Conservation (phyloP, 2,113 vertebrate species). For the Hydrolagus affinis region DNA sequence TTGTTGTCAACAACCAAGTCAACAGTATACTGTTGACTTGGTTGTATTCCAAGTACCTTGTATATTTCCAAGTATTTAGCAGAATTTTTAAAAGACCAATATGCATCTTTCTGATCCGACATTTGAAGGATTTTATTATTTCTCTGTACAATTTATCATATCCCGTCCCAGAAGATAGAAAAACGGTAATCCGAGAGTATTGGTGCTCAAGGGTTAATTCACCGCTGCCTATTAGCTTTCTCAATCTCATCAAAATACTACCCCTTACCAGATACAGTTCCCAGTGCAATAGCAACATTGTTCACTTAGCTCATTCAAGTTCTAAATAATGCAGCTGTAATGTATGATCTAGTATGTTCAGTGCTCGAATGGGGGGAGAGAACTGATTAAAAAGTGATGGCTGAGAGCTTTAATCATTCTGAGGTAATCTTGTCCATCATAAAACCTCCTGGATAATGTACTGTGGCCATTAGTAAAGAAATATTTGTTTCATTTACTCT, state of each 20-base stretch:
- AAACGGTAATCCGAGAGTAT: too few relatives aligned
- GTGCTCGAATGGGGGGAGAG: neutral
- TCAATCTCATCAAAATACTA: neutral
- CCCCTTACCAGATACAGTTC: neutral
- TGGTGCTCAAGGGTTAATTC: neutral
- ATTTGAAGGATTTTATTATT: too few relatives aligned
- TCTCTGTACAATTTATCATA: too few relatives aligned
- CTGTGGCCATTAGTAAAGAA: neutral
- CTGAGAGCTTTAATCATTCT: neutral
- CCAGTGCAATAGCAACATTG: neutral
- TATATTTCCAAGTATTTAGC: too few relatives aligned
- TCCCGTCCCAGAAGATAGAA: too few relatives aligned
- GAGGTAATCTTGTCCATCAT: neutral
- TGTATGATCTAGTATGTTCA: neutral
- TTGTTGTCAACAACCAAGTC: too few relatives aligned
- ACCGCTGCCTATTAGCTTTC: neutral
- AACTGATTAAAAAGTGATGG: neutral
- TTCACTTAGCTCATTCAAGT: neutral
- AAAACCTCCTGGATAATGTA: neutral
- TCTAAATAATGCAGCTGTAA: neutral
- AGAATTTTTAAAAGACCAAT: too few relatives aligned
- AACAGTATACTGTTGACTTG: too few relatives aligned
- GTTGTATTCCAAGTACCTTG: too few relatives aligned
- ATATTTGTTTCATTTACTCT: conserved; percentile 12
- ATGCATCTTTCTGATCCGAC: too few relatives aligned